These are phyloP conservation scores for Papilio glaucus DNA, from an alignment of 1,140 invertebrate species.

Conservation along the genomic window DNA sequence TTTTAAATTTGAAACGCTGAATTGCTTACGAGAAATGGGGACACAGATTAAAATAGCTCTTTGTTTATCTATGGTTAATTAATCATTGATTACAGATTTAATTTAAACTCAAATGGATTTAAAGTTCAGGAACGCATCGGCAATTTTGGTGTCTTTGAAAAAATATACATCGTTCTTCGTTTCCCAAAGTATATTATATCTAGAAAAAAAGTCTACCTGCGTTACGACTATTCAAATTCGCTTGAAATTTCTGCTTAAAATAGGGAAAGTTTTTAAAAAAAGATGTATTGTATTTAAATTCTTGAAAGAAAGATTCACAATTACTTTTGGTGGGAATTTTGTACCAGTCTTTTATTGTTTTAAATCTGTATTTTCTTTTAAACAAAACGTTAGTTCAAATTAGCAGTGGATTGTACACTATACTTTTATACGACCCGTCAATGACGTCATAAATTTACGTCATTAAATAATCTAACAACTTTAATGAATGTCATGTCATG, in stretches of 20 bases:
- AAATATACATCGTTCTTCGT: not conserved
- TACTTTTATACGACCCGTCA: no score
- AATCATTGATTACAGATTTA: not conserved
- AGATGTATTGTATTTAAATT: conserved; percentile 9
- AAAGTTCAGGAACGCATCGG: not conserved
- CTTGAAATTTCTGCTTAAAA: not conserved
- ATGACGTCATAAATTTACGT: no score
- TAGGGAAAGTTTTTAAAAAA: conserved; percentile 1
- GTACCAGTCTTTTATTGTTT: not conserved
- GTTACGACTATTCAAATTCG: not conserved
- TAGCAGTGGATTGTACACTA: no score
- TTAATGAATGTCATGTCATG: no score
- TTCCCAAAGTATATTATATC: not conserved
- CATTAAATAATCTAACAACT: no score
- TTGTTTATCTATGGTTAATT: not conserved
- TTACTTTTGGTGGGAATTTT: conserved; percentile 3
- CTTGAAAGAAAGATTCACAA: conserved; percentile 1
- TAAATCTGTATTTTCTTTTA: not conserved
- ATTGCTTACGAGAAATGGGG: not conserved
- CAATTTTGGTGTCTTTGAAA: not conserved
- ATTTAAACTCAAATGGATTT: not conserved
- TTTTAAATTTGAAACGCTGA: not conserved
- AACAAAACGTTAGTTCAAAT: not conserved
- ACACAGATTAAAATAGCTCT: not conserved
- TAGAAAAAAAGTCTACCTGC: conserved; percentile 2